Conservation (phyloP, 2,797 vertebrate genomes). For the Megalops cyprinoides region DNA sequence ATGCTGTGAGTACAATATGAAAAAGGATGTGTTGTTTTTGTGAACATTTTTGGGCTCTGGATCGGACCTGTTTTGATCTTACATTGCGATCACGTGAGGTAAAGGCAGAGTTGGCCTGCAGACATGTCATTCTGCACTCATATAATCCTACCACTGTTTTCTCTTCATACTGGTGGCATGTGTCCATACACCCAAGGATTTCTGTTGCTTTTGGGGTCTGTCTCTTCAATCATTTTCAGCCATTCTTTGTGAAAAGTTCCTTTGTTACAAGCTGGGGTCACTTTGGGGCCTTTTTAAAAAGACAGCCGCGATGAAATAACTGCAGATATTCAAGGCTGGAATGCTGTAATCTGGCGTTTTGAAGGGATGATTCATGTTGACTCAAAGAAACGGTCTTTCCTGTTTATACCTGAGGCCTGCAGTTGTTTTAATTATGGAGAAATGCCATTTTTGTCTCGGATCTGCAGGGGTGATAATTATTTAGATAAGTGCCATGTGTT, state of each 20-base stretch:
- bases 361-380: not conserved
- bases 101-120: no score
- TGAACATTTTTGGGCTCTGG: no score
- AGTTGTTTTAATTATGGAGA: conserved; percentile 42
- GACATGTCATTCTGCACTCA: no score
- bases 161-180: no score
- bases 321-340: conserved; percentile 4
- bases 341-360: not conserved
- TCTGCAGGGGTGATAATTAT: conserved; percentile 22
- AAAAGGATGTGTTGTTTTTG: no score
- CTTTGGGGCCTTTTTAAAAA: not conserved
- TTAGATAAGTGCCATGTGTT: not conserved
- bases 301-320: not conserved
- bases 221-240: not conserved
- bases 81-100: no score
- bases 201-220: not conserved
- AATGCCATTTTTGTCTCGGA: conserved; percentile 59
- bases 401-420: conserved; percentile 7
- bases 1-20: no score
- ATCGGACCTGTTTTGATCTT: no score
- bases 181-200: not conserved
- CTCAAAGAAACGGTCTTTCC: not conserved
- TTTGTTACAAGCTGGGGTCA: not conserved
- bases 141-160: no score
- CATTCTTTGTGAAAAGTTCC: not conserved